phyloP scores from a whole-genome alignment of 2,113 vertebrate species.

The Sapajus apella region DNA sequence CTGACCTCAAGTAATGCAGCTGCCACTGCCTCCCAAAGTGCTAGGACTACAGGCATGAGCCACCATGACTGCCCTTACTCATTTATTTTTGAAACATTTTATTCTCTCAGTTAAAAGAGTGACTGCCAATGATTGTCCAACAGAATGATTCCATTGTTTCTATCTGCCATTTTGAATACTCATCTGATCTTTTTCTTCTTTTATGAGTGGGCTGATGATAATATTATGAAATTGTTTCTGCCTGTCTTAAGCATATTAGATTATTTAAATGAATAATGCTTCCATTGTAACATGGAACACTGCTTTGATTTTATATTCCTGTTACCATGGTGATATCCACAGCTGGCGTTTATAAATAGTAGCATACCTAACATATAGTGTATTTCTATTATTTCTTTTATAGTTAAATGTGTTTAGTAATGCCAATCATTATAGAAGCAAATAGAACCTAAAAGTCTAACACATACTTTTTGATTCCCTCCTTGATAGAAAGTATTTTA shows the following conservation, averaged over 20 bases:
- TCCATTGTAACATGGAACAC: conserved; percentile 41
- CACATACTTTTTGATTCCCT: background rate
- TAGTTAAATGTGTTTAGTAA: background rate
- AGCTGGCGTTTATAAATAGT: conserved; percentile 42
- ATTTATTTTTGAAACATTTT: background rate
- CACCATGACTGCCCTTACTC: background rate
- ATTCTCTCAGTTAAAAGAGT: background rate
- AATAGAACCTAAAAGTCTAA: background rate
- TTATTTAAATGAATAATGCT: conserved; percentile 61
- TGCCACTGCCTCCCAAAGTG: too few species aligned
- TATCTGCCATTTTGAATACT: conserved; percentile 45
- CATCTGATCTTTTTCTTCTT: conserved; percentile 57
- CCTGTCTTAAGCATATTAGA: conserved; percentile 48
- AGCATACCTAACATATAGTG: background rate
- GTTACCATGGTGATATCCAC: conserved; percentile 59
- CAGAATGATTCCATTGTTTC: background rate
- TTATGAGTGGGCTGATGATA: background rate
- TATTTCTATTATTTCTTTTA: background rate
- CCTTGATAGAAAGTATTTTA: background rate
- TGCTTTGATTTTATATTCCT: conserved; percentile 69
- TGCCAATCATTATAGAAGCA: background rate
- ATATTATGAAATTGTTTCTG: background rate
- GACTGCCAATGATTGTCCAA: conserved; percentile 46
- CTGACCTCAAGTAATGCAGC: too few species aligned
- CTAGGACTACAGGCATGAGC: too few species aligned